phyloP scores from a whole-genome alignment of 2,113 vertebrate species.

The Bathybates hornii region DNA sequence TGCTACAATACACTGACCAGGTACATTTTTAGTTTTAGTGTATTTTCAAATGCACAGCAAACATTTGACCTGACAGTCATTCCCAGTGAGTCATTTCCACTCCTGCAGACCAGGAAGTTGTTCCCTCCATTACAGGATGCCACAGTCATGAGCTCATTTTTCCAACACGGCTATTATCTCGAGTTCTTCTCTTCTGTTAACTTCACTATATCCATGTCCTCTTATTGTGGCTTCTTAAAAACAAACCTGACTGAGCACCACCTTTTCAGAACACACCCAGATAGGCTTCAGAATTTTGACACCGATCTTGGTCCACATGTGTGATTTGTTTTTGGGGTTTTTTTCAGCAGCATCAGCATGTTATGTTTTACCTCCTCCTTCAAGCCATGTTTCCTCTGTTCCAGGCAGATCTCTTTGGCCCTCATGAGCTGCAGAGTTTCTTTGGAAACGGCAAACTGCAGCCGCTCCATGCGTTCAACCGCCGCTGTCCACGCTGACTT shows the following conservation, averaged over 20 bases:
- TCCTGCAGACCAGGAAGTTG: conserved; percentile 17
- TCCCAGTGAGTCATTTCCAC: conserved; percentile 29
- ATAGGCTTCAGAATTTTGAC: neutral
- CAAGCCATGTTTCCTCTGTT: conserved; percentile 89
- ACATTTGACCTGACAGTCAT: neutral
- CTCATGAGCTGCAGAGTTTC: conserved; percentile 97
- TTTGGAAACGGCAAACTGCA: conserved; percentile 90
- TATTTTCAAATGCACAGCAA: neutral
- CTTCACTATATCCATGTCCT: neutral
- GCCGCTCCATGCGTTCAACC: conserved; percentile 90
- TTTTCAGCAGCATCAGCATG: neutral
- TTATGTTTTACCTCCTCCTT: conserved; percentile 83
- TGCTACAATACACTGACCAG: no score
- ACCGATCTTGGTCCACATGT: neutral
- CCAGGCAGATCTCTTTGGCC: conserved; percentile 95
- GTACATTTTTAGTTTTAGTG: neutral
- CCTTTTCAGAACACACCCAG: neutral
- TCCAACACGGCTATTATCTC: neutral
- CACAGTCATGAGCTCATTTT: conserved; percentile 28
- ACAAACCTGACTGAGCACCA: neutral
- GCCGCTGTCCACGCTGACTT: conserved; percentile 91
- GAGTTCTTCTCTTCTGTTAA: neutral
- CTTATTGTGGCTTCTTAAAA: neutral
- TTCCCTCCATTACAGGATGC: conserved; percentile 17
- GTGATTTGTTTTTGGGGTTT: accelerated